phyloP scores from a whole-genome alignment of 2,797 vertebrate species.

The Pangasius krempfi region DNA sequence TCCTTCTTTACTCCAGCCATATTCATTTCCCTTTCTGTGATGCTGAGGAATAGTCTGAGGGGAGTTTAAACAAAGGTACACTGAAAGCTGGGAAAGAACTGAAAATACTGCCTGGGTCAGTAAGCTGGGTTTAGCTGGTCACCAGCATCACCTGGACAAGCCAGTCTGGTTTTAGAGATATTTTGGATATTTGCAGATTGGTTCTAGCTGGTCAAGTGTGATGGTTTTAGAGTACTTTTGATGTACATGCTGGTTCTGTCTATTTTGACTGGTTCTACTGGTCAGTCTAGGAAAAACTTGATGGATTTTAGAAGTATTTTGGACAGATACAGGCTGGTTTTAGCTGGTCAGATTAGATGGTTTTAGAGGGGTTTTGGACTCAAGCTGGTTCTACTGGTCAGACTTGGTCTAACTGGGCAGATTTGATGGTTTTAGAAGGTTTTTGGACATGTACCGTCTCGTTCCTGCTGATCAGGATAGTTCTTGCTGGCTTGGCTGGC shows the following conservation, averaged over 20 bases:
- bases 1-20: background rate
- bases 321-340: background rate
- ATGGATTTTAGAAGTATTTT: background rate
- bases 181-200: background rate
- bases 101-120: background rate
- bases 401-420: background rate
- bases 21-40: background rate
- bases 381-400: background rate
- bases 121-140: background rate
- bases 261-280: background rate
- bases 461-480: background rate
- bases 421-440: background rate
- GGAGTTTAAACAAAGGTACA: background rate
- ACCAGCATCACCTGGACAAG: background rate
- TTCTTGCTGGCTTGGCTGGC: background rate
- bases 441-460: background rate
- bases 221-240: background rate
- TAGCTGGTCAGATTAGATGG: background rate
- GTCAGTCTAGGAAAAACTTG: background rate
- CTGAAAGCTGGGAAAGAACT: background rate
- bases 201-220: background rate
- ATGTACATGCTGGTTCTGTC: background rate
- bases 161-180: background rate
- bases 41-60: background rate
- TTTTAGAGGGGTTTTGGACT: background rate